A percentile compares a stretch with the other conserved stretches of the same genome.
Conservation (phyloP, 2,888 invertebrate genomes). For the Lepidocyrtoides sp. region DNA sequence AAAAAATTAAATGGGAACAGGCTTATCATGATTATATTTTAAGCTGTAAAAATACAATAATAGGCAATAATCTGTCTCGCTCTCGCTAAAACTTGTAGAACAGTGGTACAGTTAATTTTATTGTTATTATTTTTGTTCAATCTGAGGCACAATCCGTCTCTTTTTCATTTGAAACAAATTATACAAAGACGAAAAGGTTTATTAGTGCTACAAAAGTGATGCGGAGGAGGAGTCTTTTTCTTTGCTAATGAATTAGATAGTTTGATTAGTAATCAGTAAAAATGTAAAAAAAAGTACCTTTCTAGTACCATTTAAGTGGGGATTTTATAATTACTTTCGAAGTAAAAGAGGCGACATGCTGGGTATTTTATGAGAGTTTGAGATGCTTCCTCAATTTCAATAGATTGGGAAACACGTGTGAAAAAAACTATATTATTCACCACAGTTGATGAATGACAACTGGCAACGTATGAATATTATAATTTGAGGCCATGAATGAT, state of each 20-base stretch:
- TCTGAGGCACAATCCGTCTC: neutral
- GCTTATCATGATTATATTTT: neutral
- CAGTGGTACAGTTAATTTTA: neutral
- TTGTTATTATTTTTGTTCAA: neutral
- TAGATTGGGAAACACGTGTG: too few species aligned
- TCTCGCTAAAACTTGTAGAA: neutral
- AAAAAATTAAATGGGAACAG: conserved; percentile 4
- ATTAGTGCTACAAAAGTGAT: neutral
- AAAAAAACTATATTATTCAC: too few species aligned
- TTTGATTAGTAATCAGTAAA: neutral
- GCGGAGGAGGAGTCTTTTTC: neutral
- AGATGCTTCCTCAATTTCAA: too few species aligned
- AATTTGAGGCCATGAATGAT: too few species aligned
- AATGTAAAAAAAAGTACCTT: neutral
- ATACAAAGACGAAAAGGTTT: neutral
- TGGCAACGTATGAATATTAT: too few species aligned
- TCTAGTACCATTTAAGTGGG: neutral
- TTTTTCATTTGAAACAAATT: neutral
- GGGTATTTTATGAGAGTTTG: too few species aligned
- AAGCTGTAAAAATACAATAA: conserved; percentile 10
- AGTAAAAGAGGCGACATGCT: too few species aligned
- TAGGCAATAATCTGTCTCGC: neutral
- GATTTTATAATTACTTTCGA: too few species aligned
- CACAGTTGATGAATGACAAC: too few species aligned
- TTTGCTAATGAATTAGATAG: neutral